phyloP scores from a whole-genome alignment of 1,140 invertebrate species.

The Drosophila repleta region DNA sequence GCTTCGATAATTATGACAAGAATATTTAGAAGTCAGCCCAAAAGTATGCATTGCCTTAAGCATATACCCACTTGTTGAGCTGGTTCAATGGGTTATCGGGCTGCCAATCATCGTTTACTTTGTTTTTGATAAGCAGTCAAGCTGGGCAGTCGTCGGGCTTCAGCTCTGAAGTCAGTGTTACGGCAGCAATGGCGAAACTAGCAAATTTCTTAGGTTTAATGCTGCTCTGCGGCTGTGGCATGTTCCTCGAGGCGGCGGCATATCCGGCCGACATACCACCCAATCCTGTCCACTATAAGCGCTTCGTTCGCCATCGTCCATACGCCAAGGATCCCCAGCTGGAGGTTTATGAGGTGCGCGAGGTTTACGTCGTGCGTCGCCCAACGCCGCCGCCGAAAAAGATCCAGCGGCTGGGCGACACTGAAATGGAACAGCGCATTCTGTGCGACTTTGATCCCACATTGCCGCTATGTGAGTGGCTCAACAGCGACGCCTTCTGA shows the following conservation, averaged over 20 bases:
- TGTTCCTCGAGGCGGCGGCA: constrained; percentile 17
- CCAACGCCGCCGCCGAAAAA: constrained; percentile 9
- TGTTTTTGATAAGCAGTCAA: neutral
- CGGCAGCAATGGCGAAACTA: constrained; percentile 19
- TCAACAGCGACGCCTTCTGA: neutral
- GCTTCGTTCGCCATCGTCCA: constrained; percentile 28
- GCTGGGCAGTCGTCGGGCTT: neutral
- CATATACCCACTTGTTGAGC: neutral
- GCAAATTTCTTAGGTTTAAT: neutral
- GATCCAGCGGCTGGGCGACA: constrained; percentile 6
- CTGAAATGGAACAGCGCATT: constrained; percentile 35
- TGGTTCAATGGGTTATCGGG: constrained; percentile 16
- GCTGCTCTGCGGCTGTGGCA: constrained; percentile 12
- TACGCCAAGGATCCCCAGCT: constrained; percentile 24
- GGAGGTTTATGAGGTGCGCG: constrained; percentile 49
- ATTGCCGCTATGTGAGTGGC: constrained; percentile 47
- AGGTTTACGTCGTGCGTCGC: constrained; percentile 43
- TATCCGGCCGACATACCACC: constrained; percentile 15
- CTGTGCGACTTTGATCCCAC: constrained; percentile 55
- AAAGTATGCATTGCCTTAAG: constrained; percentile 11
- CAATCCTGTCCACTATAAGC: constrained; percentile 17
- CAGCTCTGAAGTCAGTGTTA: constrained; percentile 5
- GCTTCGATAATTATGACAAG: too few species aligned
- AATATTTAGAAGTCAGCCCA: neutral
- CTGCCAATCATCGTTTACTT: neutral